phyloP scores from a whole-genome alignment of 2,113 vertebrate genomes.

The Nansenia antarctica region DNA sequence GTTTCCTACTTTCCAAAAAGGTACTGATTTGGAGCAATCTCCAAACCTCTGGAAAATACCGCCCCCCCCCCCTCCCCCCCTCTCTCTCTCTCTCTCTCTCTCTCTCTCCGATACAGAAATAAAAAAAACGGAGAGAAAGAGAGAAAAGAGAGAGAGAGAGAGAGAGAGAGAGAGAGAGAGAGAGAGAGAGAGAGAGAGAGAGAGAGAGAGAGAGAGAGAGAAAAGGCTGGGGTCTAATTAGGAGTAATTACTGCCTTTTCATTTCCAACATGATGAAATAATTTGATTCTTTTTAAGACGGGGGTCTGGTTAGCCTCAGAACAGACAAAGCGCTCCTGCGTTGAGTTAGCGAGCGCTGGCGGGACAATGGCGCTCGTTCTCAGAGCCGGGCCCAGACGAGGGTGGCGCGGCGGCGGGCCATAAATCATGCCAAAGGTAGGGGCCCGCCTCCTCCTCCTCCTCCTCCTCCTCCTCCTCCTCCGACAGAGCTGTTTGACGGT shows the following conservation, averaged over 20 bases:
- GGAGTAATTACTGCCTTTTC: constrained; percentile 99
- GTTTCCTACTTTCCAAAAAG: constrained; percentile 89
- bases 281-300: constrained; percentile 98
- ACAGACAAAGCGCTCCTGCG: constrained; percentile 93
- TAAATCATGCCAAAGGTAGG: constrained; percentile 88
- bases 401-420: constrained; percentile 82
- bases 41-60: constrained; percentile 88
- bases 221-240: constrained; percentile 96
- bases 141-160: background rate
- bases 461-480: no score
- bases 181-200: background rate
- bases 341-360: constrained; percentile 86
- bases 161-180: constrained; percentile 66
- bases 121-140: constrained; percentile 70
- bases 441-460: no score
- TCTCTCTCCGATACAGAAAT: constrained; percentile 78
- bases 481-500: constrained; percentile 84
- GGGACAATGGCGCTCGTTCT: constrained; percentile 93
- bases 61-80: no score
- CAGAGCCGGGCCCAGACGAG: constrained; percentile 74
- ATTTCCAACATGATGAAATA: constrained; percentile 99
- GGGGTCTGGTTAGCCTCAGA: constrained; percentile 98
- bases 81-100: no score
- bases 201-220: constrained; percentile 32
- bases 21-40: constrained; percentile 89